Conservation (phyloP, 1,140 invertebrate species). For the Chymomyza costata region DNA sequence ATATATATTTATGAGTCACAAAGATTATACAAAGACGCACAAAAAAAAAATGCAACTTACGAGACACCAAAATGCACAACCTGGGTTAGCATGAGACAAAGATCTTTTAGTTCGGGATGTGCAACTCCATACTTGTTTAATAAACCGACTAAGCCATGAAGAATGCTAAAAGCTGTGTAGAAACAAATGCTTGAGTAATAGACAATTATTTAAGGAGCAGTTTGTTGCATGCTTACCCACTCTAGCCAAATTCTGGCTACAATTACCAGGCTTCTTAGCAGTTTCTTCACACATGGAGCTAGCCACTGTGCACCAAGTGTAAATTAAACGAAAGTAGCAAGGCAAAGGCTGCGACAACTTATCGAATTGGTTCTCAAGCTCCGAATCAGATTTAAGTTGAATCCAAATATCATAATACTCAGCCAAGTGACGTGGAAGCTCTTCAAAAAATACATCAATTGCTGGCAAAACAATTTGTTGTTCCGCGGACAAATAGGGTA, state of each 20-base stretch:
- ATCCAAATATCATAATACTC: neutral
- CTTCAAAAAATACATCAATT: constrained; percentile 24
- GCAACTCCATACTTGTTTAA: constrained; percentile 8
- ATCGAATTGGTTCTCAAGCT: constrained; percentile 2
- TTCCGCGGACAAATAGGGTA: constrained; percentile 31
- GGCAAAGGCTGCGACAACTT: constrained; percentile 25
- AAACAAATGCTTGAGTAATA: neutral
- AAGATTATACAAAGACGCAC: too few species aligned
- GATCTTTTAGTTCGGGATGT: constrained; percentile 9
- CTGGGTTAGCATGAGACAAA: constrained; percentile 26
- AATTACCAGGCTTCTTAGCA: neutral
- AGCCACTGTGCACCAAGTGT: constrained; percentile 32
- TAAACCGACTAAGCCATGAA: constrained; percentile 29
- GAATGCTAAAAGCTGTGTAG: constrained; percentile 26
- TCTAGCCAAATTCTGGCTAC: constrained; percentile 42
- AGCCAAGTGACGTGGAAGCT: constrained; percentile 18
- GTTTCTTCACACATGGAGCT: constrained; percentile 8
- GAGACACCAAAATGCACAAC: constrained; percentile 41
- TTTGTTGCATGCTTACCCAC: constrained; percentile 31
- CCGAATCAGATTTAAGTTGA: neutral
- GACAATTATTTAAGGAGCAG: too few species aligned
- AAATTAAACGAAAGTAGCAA: constrained; percentile 32
- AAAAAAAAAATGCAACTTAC: constrained; percentile 22
- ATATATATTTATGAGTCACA: neutral
- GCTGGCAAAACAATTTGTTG: constrained; percentile 18